These are phyloP conservation scores for Agrochola macilenta DNA, from an alignment of 2,888 invertebrate species.

Conservation along the genomic window DNA sequence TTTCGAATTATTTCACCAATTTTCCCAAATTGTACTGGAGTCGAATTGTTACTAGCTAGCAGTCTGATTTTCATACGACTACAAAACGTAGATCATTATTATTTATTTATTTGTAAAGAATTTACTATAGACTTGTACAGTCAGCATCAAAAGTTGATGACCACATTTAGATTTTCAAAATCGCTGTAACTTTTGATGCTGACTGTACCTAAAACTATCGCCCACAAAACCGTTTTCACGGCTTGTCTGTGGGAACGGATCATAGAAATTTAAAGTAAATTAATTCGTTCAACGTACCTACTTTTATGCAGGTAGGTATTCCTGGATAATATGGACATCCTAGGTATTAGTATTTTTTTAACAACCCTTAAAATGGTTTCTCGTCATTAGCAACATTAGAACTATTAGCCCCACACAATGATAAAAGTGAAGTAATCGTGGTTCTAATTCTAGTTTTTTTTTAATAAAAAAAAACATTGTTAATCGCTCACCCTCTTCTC, in stretches of 20 bases:
- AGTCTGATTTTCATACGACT: neutral
- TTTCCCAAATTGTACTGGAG: neutral
- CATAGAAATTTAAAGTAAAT: neutral
- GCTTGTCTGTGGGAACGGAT: neutral
- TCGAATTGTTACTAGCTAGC: neutral
- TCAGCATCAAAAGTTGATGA: too few relatives aligned
- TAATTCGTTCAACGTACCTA: neutral
- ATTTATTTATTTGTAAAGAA: neutral
- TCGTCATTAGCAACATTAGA: neutral
- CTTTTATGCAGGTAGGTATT: too few relatives aligned
- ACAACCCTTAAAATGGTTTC: accelerated
- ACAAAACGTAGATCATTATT: neutral
- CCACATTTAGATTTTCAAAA: too few relatives aligned
- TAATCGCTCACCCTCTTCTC: conserved; percentile 59
- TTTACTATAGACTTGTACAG: neutral
- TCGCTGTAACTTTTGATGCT: too few relatives aligned
- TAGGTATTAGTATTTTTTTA: neutral
- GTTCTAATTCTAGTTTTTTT: neutral
- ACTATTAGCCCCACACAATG: neutral
- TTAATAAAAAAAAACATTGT: neutral
- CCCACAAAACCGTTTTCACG: neutral
- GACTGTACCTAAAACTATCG: too few relatives aligned
- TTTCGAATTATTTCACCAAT: neutral
- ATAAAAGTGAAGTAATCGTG: neutral
- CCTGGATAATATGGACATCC: neutral